Evolutionary conservation across 2,113 vertebrate genomes (phyloP), one percentile per base, ranked within the genome.

Genomic region (Nerophis ophidion): DNA sequence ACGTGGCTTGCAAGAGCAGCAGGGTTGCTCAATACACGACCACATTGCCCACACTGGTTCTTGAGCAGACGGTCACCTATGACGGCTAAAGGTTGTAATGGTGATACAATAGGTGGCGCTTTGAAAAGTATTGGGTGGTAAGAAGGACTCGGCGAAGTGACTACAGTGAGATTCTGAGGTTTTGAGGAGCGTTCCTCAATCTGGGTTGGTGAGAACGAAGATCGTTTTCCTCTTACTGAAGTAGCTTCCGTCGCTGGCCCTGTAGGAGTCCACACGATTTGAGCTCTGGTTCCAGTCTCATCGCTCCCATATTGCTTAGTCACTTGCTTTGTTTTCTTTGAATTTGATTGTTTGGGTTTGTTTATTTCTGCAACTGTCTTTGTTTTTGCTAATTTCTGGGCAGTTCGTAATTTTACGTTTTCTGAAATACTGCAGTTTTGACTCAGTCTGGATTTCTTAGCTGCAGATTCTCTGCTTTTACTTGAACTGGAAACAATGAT

Each of bases 31-130:
- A 90, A 82, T 56, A 89, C 60, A 1, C 86, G 77, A 6, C 88
- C 88, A 9, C 88, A 90, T 46, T 85, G 80, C 33, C 78, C 82
- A 36, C 89, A 90, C 70, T 89, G 85, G n/a, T 87, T 86, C 55
- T 81, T 86, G 1, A 81, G 44, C 45, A 87, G 61, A 19, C 70
- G 68, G 46, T 67, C 48, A 15, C 85, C 81, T 7, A 81, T 81
- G 38, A 82, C 69, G 9, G 76, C 67, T 19, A 82, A 61, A 6
- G 85, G 81, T 67, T 84, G 78, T 51, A 80, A 55, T 26, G 85
- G 83, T 15, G 85, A 82, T 12, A 77, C 54, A 34, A 81, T 19
- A 2, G 79, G 62, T 35, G 72, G 26, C 14, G n/a, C 54, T 68
- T 8, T 62, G 12, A 65, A 7, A 50, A 48, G 60, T 63, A 69